A percentile compares a stretch with the other conserved stretches of the same genome.
These are phyloP conservation scores for Lagorchestes hirsutus DNA, from an alignment of 2,797 vertebrate species.

Conservation along the genomic window DNA sequence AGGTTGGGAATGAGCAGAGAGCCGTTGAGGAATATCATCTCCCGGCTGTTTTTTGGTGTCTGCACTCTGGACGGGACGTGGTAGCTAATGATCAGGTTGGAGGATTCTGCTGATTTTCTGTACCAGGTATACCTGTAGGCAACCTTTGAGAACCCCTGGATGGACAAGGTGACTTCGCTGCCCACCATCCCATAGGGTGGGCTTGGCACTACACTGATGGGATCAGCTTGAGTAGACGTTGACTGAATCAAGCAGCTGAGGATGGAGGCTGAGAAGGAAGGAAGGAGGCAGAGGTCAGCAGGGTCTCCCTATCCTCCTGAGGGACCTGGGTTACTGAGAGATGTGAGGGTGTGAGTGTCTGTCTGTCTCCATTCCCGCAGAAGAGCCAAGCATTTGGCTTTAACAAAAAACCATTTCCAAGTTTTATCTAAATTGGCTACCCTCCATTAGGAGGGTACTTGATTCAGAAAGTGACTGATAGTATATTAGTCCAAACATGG, in stretches of 20 bases:
- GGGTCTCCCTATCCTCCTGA: rapidly evolving
- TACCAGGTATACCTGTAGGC: rapidly evolving
- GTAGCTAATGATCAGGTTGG: rapidly evolving
- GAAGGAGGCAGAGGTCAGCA: neutral
- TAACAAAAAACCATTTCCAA: neutral
- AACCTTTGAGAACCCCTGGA: neutral
- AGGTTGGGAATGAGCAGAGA: neutral
- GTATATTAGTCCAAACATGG: neutral
- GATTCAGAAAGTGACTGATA: neutral
- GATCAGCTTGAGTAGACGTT: neutral
- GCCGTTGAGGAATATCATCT: neutral
- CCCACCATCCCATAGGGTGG: rapidly evolving
- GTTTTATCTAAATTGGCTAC: neutral
- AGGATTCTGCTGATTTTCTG: rapidly evolving
- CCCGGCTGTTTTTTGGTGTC: neutral
- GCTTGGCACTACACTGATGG: rapidly evolving
- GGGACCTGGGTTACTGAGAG: too few species aligned
- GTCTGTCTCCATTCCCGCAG: neutral
- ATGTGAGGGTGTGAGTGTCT: neutral
- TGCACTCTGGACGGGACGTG: rapidly evolving
- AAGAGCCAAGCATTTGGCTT: neutral
- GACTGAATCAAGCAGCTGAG: neutral
- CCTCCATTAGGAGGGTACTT: neutral
- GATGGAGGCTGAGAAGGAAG: constrained; percentile 25
- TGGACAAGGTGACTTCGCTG: neutral